A percentile compares a stretch with the other conserved stretches of the same genome.
Conservation (phyloP, 2,113 vertebrate species). For the Illadopsis cleaveri region DNA sequence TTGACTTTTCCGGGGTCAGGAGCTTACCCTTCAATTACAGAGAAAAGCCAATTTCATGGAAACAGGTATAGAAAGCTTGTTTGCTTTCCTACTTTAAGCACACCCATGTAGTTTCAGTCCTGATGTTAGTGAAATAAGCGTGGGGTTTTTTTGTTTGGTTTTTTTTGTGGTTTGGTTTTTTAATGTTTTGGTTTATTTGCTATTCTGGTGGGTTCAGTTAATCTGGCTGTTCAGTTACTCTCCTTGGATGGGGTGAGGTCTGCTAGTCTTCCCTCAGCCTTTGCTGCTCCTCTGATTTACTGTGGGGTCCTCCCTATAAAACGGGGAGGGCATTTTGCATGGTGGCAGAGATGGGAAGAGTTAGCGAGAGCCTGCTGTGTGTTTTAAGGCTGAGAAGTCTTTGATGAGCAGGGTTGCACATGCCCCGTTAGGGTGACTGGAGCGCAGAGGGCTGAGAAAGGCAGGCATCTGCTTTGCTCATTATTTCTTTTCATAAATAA, state of each 20-base stretch:
- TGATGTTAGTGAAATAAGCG: not conserved
- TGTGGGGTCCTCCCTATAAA: not conserved
- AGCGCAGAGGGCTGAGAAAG: conserved; percentile 7
- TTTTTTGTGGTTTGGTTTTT: not conserved
- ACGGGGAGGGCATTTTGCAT: not conserved
- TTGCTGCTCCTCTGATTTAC: not conserved
- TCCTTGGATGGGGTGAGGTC: not conserved
- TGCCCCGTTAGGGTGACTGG: not conserved
- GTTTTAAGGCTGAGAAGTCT: not conserved
- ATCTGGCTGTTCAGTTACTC: not conserved
- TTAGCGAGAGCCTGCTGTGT: not conserved
- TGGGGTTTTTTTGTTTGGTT: not conserved
- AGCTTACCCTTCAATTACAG: not conserved
- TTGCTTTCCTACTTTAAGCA: not conserved
- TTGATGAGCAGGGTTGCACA: not conserved
- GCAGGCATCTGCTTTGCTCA: conserved; percentile 38
- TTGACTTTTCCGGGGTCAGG: not conserved
- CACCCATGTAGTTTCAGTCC: not conserved
- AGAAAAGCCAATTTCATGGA: not conserved
- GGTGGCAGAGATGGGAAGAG: not conserved
- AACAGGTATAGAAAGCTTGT: not conserved
- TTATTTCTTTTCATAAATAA: conserved; percentile 54
- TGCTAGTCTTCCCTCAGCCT: not conserved
- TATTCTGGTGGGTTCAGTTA: not conserved
- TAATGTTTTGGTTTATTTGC: not conserved